Conservation (phyloP, 2,888 invertebrate genomes). For the Andrena fulva region DNA sequence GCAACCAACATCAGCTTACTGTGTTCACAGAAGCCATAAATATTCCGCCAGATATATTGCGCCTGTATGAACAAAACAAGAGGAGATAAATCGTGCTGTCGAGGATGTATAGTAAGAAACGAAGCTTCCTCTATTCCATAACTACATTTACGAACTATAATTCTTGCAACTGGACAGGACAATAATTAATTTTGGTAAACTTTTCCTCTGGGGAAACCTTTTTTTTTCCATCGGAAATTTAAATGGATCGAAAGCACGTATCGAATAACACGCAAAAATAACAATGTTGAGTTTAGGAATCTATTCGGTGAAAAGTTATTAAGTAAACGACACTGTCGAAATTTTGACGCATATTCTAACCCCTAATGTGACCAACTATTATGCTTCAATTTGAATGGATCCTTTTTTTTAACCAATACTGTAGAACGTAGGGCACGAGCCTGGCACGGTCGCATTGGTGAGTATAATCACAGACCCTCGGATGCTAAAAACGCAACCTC, state of each 20-base stretch:
- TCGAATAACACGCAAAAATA: too few species aligned
- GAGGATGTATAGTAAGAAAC: not conserved
- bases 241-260: too few species aligned
- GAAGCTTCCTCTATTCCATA: not conserved
- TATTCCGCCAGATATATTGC: not conserved
- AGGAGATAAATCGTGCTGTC: not conserved
- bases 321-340: too few species aligned
- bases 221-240: too few species aligned
- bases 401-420: not conserved
- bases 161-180: not conserved
- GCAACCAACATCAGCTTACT: constrained; percentile 47
- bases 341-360: not conserved
- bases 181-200: not conserved
- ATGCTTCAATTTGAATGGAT: not conserved
- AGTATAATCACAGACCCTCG: too few species aligned
- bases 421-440: not conserved
- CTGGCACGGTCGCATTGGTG: too few species aligned
- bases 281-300: too few species aligned
- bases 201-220: too few species aligned
- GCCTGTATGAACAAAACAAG: constrained; percentile 37
- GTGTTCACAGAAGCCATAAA: constrained; percentile 25
- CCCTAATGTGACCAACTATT: not conserved
- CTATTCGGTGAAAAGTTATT: too few species aligned
- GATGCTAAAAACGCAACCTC: too few species aligned
- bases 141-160: not conserved